Evolutionary conservation across 1,140 invertebrate species (phyloP), one percentile per base, ranked within the genome.

Genomic region (Zophobas morio): DNA sequence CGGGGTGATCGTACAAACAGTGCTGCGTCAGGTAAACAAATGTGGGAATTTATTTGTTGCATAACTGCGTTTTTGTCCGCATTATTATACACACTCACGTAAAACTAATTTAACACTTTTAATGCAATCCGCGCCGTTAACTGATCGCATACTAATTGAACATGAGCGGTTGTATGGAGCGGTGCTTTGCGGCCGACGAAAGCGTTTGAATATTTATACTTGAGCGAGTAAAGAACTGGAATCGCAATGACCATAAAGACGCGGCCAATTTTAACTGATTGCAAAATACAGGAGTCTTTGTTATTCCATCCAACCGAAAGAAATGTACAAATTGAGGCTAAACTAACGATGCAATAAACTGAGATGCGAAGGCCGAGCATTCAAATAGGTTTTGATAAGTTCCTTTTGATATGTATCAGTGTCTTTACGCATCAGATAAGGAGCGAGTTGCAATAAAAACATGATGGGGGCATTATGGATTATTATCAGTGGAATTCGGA

Each of bases 101-200:
- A 66, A 37, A 63, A 20, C 37, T 51, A 60, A 63, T 63, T 63
- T 39, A 37, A 66, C 60, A 42, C 60, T 66, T 66, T 66, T 66
- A 66, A 66, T 66, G n/a, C 60, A 66, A 66, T 66, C 60, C 60
- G 60, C 39, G 39, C 49, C 60, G 60, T 66, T 66, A 66, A 66
- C 60, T 66, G 60, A 66, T 66, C 60, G 60, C 60, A 66, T 66
- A 66, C 60, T 66, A 66, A 66, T 66, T 40, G 60, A 4, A 5
- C 20, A 66, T 66, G 60, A 42, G n/a, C 60, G 35, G 6, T 66
- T 40, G 60, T 42, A 42, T 42, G 42, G 39, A 37, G 39, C 39
- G 20, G 35, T 66, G 60, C 42, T 66, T 66, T 66, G 42, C 60
- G 60, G 60, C 35, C 36, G n/a, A 2, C 20, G 56, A 66, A 39